A percentile compares a stretch with the other conserved stretches of the same genome.
Evolutionary conservation across 2,113 vertebrate species (phyloP).

Genomic region (Microcebus tavaratra): DNA sequence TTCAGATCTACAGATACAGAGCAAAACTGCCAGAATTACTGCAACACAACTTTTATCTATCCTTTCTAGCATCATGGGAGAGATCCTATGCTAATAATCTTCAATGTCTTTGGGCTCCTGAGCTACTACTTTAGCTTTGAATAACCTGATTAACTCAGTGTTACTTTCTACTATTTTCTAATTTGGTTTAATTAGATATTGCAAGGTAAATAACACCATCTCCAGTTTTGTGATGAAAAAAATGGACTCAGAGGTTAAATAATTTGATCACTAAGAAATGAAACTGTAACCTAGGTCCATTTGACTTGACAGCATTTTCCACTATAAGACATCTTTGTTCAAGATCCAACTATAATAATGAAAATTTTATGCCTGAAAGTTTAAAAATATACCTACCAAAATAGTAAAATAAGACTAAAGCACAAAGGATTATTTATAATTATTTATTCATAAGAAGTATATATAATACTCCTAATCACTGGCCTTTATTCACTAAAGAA

Average conservation of each 20-base stretch:
- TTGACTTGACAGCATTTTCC: not conserved
- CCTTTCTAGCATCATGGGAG: slow-evolving; percentile 19
- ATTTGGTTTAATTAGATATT: slow-evolving; percentile 55
- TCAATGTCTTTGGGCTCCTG: not conserved
- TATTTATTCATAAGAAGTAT: not conserved
- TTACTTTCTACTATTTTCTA: slow-evolving; percentile 50
- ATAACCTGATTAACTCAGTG: slow-evolving; percentile 42
- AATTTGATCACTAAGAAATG: slow-evolving; percentile 29
- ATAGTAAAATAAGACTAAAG: slow-evolving; percentile 30
- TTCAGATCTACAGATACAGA: not conserved
- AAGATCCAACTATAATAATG: slow-evolving; percentile 5
- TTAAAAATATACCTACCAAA: not conserved
- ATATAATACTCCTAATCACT: slow-evolving; percentile 2
- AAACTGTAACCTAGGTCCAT: not conserved
- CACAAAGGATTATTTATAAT: not conserved
- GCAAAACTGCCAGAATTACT: not conserved
- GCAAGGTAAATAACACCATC: slow-evolving; percentile 15
- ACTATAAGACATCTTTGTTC: not conserved
- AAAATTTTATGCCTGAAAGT: slow-evolving; percentile 7
- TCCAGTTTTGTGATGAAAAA: not conserved
- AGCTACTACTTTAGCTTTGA: not conserved
- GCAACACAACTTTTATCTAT: slow-evolving; percentile 11
- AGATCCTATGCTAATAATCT: not conserved
- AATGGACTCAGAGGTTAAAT: not conserved
- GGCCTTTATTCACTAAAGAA: slow-evolving; percentile 35